Percentiles rank a stretch among this genome's conserved stretches.
These are phyloP conservation scores for Origma solitaria DNA, from an alignment of 2,113 vertebrate genomes.

Conservation along the genomic window DNA sequence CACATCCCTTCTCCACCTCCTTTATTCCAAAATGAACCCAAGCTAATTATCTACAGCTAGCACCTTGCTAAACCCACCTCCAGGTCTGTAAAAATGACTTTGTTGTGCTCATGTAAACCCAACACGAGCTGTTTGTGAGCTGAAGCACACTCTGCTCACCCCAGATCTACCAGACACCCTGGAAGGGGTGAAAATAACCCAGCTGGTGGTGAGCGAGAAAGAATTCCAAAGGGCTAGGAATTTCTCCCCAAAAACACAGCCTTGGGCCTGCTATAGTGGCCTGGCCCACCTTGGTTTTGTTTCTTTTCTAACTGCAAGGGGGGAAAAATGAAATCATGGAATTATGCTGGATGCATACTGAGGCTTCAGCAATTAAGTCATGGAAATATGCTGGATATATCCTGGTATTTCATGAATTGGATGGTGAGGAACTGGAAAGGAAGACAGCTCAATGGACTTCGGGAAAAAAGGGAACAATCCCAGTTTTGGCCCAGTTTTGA, in stretches of 20 bases:
- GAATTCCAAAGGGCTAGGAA: neutral
- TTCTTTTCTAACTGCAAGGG: neutral
- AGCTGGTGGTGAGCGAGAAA: neutral
- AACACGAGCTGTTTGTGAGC: fast-evolving
- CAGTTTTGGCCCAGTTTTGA: neutral
- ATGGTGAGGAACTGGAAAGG: neutral
- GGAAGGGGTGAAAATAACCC: neutral
- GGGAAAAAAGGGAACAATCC: neutral
- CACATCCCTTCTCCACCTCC: neutral
- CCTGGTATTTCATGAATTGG: neutral
- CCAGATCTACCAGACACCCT: neutral
- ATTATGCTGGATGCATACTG: neutral
- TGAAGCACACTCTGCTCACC: neutral
- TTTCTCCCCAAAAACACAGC: neutral
- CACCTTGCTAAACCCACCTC: neutral
- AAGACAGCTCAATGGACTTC: neutral
- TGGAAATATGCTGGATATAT: neutral
- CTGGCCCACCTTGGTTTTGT: neutral
- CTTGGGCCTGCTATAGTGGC: neutral
- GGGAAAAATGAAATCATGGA: neutral
- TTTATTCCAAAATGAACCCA: neutral
- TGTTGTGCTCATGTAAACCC: neutral
- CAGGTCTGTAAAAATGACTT: neutral
- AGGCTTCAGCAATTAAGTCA: neutral
- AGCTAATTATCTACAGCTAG: neutral